These are phyloP conservation scores for Coilia nasus DNA, from an alignment of 2,797 vertebrate genomes.

Conservation along the genomic window DNA sequence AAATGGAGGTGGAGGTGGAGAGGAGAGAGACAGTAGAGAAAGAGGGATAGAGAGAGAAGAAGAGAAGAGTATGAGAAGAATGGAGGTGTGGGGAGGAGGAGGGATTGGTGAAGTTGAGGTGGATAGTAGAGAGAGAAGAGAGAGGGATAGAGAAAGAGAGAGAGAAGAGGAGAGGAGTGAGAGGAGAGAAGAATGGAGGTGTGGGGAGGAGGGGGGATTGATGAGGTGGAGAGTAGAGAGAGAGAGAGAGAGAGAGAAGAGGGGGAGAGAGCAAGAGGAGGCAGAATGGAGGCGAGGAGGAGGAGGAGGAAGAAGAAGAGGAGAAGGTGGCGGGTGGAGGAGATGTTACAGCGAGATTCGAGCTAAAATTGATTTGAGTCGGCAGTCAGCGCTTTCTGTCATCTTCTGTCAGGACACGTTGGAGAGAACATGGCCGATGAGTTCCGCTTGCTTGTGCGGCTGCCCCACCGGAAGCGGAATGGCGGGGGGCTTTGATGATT, in stretches of 20 bases:
- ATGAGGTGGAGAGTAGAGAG: no score
- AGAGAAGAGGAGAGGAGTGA: background rate
- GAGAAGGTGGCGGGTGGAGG: slow-evolving; percentile 35
- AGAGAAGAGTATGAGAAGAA: no score
- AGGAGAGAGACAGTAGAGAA: no score
- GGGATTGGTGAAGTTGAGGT: no score
- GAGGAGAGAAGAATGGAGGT: no score
- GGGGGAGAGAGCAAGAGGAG: slow-evolving; percentile 34
- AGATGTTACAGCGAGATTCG: background rate
- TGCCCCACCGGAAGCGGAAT: background rate
- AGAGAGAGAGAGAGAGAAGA: no score
- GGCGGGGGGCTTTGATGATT: slow-evolving; percentile 15
- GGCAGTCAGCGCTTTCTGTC: slow-evolving; percentile 63
- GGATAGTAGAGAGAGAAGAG: no score
- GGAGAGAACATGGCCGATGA: slow-evolving; percentile 63
- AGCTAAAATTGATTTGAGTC: slow-evolving; percentile 65
- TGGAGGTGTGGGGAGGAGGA: background rate
- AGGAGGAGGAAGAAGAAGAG: slow-evolving; percentile 21
- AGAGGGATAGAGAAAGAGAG: slow-evolving; percentile 38
- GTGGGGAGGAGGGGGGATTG: no score
- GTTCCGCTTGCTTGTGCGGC: slow-evolving; percentile 48
- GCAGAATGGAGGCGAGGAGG: background rate
- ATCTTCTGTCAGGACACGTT: slow-evolving; percentile 68
- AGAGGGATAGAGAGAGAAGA: background rate
- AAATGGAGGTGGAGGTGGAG: no score